Evolutionary conservation across 2,888 invertebrate genomes (phyloP).

Genomic region (Podotricha telesiphe): DNA sequence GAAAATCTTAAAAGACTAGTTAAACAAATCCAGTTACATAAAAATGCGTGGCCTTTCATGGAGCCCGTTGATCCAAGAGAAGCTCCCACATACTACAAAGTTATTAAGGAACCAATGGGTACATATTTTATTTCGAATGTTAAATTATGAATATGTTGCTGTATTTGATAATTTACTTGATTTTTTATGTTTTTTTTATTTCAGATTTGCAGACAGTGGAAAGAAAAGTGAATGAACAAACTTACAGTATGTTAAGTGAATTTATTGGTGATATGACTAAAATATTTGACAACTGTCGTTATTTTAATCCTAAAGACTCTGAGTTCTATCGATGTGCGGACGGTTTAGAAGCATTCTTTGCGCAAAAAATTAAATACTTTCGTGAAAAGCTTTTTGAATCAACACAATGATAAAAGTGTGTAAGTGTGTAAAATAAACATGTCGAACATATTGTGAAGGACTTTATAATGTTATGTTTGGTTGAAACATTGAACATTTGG

Average conservation of each 20-base stretch:
- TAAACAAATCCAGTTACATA: slow-evolving; percentile 95
- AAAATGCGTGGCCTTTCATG: slow-evolving; percentile 99
- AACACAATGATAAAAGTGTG: slow-evolving; percentile 73
- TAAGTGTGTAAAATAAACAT: slow-evolving; percentile 58
- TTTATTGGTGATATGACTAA: slow-evolving; percentile 99
- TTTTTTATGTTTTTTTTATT: slow-evolving; percentile 42
- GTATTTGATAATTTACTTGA: neutral
- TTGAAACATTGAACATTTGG: slow-evolving; percentile 39
- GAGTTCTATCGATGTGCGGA: slow-evolving; percentile 98
- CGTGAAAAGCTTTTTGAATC: slow-evolving; percentile 91
- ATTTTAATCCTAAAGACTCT: slow-evolving; percentile 97
- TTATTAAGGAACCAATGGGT: slow-evolving; percentile 98
- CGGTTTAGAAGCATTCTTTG: slow-evolving; percentile 96
- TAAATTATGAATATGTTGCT: neutral
- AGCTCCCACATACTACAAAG: slow-evolving; percentile 98
- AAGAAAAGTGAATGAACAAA: slow-evolving; percentile 90
- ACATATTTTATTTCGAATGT: slow-evolving; percentile 59
- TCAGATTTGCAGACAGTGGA: slow-evolving; percentile 97
- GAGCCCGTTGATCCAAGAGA: slow-evolving; percentile 98
- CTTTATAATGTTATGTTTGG: slow-evolving; percentile 29
- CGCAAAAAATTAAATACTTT: slow-evolving; percentile 94
- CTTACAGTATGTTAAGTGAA: slow-evolving; percentile 94
- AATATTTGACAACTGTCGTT: slow-evolving; percentile 99
- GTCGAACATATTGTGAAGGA: slow-evolving; percentile 21
- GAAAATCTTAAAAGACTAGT: slow-evolving; percentile 92